A percentile compares a stretch with the other conserved stretches of the same genome.
These are phyloP conservation scores for Pan troglodytes DNA, from an alignment of 2,113 vertebrate genomes.

Conservation along the genomic window DNA sequence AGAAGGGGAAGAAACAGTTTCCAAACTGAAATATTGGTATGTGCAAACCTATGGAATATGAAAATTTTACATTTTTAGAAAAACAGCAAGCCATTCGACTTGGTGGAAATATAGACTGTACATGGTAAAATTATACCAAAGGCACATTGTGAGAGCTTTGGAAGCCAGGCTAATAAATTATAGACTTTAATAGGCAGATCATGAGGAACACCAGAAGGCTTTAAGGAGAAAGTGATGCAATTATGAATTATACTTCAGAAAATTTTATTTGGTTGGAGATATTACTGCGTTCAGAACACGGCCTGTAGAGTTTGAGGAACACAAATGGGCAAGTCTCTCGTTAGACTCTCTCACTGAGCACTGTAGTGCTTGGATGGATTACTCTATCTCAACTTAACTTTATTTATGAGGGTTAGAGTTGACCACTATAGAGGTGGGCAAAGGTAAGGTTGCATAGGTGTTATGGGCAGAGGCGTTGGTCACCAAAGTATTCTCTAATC, in stretches of 20 bases:
- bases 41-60: not conserved
- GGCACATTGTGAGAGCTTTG: not conserved
- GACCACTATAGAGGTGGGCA: not conserved
- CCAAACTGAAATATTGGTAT: not conserved
- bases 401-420: not conserved
- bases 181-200: not conserved
- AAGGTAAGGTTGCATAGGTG: not conserved
- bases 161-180: not conserved
- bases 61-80: not conserved
- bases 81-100: not conserved
- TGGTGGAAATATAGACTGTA: not conserved
- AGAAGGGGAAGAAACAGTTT: not conserved
- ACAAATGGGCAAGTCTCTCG: not conserved
- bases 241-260: not conserved
- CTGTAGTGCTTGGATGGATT: not conserved
- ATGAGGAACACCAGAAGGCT: not conserved
- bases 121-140: not conserved
- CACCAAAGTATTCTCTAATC: not conserved
- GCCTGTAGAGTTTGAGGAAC: not conserved
- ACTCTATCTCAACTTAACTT: not conserved
- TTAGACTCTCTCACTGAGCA: not conserved
- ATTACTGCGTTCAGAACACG: not conserved
- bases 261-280: not conserved
- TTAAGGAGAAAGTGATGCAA: not conserved
- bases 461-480: not conserved